Conservation (phyloP, 35 echinoderm and acorn worm genomes). For the Apostichopus californicus region DNA sequence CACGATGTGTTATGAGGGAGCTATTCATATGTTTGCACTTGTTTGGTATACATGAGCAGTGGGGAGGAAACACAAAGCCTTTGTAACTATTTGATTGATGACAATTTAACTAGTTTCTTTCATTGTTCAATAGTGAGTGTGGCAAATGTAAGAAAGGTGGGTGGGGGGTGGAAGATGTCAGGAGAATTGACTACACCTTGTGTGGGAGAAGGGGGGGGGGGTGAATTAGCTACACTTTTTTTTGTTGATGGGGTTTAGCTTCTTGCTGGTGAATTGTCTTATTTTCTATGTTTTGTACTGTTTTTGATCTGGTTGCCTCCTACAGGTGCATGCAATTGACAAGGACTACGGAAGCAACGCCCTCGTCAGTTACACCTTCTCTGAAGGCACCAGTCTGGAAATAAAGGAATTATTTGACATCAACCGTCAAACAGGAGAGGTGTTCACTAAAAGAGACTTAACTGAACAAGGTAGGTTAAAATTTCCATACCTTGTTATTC, state of each 20-base stretch:
- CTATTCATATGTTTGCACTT: too few relatives aligned
- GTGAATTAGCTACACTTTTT: too few relatives aligned
- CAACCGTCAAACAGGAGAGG: conserved; percentile 66
- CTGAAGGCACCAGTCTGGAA: conserved; percentile 39
- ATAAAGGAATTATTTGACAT: conserved; percentile 68
- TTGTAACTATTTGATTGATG: too few relatives aligned
- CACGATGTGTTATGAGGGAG: too few relatives aligned
- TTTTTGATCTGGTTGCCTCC: background rate
- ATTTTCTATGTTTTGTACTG: too few relatives aligned
- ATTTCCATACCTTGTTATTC: background rate
- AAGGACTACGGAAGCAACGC: conserved; percentile 82
- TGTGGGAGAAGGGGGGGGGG: too few relatives aligned
- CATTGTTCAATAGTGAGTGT: background rate
- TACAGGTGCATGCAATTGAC: conserved; percentile 82
- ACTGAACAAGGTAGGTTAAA: conserved; percentile 41
- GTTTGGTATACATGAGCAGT: too few relatives aligned
- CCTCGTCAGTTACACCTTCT: conserved; percentile 74
- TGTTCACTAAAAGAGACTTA: conserved; percentile 46
- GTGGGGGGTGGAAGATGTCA: background rate
- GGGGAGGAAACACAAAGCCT: too few relatives aligned
- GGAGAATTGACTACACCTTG: too few relatives aligned
- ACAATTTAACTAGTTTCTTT: too few relatives aligned
- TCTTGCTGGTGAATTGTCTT: too few relatives aligned
- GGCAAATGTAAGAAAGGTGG: background rate
- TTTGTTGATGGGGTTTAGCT: too few relatives aligned